Conservation (phyloP, 2,113 vertebrate species). For the Daphoenositta chrysoptera region DNA sequence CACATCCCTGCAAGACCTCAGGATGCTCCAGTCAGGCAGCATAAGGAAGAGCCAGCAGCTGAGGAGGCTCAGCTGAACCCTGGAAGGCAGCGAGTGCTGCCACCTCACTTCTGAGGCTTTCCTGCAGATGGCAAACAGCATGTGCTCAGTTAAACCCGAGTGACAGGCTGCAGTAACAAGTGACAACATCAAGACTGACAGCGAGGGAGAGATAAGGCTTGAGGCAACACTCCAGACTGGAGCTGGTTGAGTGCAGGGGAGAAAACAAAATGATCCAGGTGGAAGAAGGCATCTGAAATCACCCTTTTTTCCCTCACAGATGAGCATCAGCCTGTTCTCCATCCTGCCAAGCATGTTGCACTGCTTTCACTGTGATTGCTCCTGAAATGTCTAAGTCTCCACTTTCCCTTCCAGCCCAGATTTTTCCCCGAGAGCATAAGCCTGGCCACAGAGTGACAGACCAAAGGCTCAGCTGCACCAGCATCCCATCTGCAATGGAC, state of each 20-base stretch:
- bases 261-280: not conserved
- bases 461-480: not conserved
- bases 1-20: not conserved
- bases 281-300: not conserved
- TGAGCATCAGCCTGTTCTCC: not conserved
- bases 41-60: not conserved
- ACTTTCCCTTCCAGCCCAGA: not conserved
- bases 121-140: not conserved
- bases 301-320: not conserved
- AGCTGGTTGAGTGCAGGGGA: not conserved
- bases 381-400: not conserved
- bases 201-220: not conserved
- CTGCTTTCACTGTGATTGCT: not conserved
- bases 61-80: not conserved
- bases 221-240: not conserved
- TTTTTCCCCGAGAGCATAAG: not conserved
- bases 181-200: not conserved
- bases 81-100: not conserved
- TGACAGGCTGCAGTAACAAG: not conserved
- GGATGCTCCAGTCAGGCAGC: not conserved
- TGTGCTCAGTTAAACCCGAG: not conserved
- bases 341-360: not conserved
- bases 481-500: not conserved
- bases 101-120: not conserved
- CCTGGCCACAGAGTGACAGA: not conserved